phyloP scores from a whole-genome alignment of 2,888 invertebrate species.

The Alviniconcha strummeri region DNA sequence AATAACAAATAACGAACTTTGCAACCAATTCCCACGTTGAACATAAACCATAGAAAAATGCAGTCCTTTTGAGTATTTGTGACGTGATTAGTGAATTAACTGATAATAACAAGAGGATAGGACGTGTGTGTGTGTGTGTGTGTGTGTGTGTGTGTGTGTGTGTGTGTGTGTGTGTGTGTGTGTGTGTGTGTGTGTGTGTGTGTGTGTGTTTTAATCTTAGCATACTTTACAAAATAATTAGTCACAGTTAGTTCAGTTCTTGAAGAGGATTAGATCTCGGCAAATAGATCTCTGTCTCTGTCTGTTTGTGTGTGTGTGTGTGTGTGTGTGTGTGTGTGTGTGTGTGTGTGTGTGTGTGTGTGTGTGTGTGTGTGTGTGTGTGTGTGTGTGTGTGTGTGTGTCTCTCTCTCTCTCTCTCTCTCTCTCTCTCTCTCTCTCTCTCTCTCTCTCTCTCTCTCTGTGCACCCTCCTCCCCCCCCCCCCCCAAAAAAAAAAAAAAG shows the following conservation, averaged over 20 bases:
- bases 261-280: too few relatives aligned
- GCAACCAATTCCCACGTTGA: not conserved
- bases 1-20: not conserved
- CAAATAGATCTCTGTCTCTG: too few relatives aligned
- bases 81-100: not conserved
- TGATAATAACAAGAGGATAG: not conserved
- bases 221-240: not conserved
- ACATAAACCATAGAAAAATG: too few relatives aligned
- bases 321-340: too few relatives aligned
- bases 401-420: not conserved
- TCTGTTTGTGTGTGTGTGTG: too few relatives aligned
- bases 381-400: not conserved
- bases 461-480: too few relatives aligned
- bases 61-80: not conserved
- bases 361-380: not conserved
- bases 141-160: conserved; percentile 7
- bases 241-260: not conserved
- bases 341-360: too few relatives aligned
- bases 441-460: too few relatives aligned
- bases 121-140: not conserved
- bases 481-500: too few relatives aligned
- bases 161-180: conserved; percentile 4
- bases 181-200: not conserved
- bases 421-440: too few relatives aligned
- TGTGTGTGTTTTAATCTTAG: not conserved